phyloP scores from a whole-genome alignment of 1,140 invertebrate genomes.

The honey bee (Apis mellifera) region Amel_HAv3.1 CM009945.2:2498501-2499000 shows the following conservation, averaged over 20 bases:
- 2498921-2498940: not conserved
- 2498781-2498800: constrained; percentile 38
- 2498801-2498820: constrained; percentile 52
- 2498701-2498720: constrained; percentile 41
- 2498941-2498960: not conserved
- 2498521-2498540: too few species aligned
- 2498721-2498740: constrained; percentile 47
- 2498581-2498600: not conserved
- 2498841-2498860: constrained; percentile 30
- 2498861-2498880: constrained; percentile 18
- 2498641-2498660: constrained; percentile 17
- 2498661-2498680: not conserved
- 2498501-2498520: too few species aligned
- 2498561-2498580: not conserved
- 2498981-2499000: not conserved
- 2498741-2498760: constrained; percentile 32
- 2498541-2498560: too few species aligned
- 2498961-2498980: not conserved
- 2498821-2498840: constrained; percentile 32
- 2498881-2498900: not conserved
- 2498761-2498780: constrained; percentile 35
- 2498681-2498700: constrained; percentile 1
- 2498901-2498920: not conserved
- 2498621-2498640: constrained; percentile 33
- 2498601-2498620: constrained; percentile 40